phyloP scores from a whole-genome alignment of 2,113 vertebrate genomes.

The Pseudonaja textilis region DNA sequence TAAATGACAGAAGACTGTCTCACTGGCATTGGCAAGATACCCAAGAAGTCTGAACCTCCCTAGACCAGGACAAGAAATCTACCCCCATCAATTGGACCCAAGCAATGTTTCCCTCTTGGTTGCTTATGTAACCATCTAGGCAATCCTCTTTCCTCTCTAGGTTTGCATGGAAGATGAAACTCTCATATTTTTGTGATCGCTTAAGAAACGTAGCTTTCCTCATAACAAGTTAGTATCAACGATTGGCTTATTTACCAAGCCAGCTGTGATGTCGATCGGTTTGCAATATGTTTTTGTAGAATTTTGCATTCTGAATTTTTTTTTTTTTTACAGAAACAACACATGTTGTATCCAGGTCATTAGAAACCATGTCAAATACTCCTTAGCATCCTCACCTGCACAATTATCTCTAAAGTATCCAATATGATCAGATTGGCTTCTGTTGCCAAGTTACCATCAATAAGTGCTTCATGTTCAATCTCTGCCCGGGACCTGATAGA shows the following conservation, averaged over 20 bases:
- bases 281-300: not conserved
- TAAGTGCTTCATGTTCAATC: conserved; percentile 95
- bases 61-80: not conserved
- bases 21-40: not conserved
- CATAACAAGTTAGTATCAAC: not conserved
- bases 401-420: conserved; percentile 93
- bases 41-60: not conserved
- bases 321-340: not conserved
- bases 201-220: not conserved
- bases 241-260: not conserved
- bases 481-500: conserved; percentile 89
- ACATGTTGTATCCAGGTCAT: not conserved
- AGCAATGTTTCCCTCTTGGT: not conserved
- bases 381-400: conserved; percentile 80
- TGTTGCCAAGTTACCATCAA: conserved; percentile 96
- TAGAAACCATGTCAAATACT: not conserved
- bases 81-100: not conserved
- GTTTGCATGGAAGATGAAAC: not conserved
- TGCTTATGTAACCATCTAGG: not conserved
- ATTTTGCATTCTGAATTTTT: not conserved
- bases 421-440: conserved; percentile 97
- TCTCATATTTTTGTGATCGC: not conserved
- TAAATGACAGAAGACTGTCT: not conserved
- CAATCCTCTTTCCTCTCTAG: not conserved
- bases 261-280: not conserved